Conservation (phyloP, 2,888 invertebrate species). For the Ormia ochracea region DNA sequence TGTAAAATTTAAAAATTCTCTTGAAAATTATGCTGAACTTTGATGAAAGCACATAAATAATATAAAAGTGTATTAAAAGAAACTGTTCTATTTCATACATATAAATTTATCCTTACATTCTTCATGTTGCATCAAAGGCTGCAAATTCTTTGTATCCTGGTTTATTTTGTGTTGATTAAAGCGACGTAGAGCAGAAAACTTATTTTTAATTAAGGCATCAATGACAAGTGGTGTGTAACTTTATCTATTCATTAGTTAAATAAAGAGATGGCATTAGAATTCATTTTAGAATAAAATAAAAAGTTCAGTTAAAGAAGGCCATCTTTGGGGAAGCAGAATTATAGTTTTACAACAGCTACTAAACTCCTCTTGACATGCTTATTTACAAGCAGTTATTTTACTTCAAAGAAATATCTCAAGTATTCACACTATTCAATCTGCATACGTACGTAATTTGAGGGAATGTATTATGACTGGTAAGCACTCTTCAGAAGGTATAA, state of each 20-base stretch:
- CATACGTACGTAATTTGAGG: too few species aligned
- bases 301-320: not conserved
- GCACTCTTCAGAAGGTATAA: too few species aligned
- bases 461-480: too few species aligned
- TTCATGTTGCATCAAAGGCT: not conserved
- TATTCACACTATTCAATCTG: too few species aligned
- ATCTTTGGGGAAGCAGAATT: too few species aligned
- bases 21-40: slow-evolving; percentile 41
- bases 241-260: not conserved
- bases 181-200: not conserved
- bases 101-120: not conserved
- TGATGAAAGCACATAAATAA: slow-evolving; percentile 29
- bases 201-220: slow-evolving; percentile 24
- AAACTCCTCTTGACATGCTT: too few species aligned
- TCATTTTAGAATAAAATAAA: not conserved
- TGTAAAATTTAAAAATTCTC: slow-evolving; percentile 21
- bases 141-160: not conserved
- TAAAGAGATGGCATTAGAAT: not conserved
- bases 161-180: not conserved
- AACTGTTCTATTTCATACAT: not conserved
- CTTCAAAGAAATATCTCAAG: too few species aligned
- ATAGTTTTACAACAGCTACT: too few species aligned
- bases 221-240: slow-evolving; percentile 3
- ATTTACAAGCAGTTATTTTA: too few species aligned
- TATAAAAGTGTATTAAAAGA: not conserved